Conservation (phyloP, 1,140 invertebrate species). For the Brachionus plicatilis region DNA sequence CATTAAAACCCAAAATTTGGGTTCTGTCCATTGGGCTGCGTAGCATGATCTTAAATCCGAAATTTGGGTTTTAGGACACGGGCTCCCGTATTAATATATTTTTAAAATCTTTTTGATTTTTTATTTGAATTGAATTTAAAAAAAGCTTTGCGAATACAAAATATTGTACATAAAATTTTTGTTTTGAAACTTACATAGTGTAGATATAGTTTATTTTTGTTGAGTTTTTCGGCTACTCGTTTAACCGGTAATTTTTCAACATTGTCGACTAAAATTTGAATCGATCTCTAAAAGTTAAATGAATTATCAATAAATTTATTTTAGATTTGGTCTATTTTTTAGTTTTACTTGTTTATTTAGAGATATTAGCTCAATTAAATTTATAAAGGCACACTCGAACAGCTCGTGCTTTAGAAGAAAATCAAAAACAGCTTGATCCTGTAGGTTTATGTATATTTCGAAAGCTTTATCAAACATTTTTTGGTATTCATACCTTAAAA, state of each 20-base stretch:
- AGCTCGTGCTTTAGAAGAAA: slow-evolving; percentile 77
- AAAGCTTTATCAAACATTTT: slow-evolving; percentile 36
- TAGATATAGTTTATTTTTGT: slow-evolving; percentile 12
- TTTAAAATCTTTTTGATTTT: no score
- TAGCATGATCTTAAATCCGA: no score
- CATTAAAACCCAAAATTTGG: no score
- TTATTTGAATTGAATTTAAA: no score
- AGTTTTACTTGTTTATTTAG: slow-evolving; percentile 68
- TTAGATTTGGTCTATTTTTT: background rate
- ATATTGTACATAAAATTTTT: no score
- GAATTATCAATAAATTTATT: no score
- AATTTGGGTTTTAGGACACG: no score
- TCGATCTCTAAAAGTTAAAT: slow-evolving; percentile 57
- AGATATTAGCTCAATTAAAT: slow-evolving; percentile 77
- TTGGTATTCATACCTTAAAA: slow-evolving; percentile 24
- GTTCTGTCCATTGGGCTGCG: no score
- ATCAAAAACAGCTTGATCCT: slow-evolving; percentile 75
- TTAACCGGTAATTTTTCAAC: slow-evolving; percentile 67
- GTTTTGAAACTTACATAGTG: background rate
- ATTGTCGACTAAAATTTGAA: slow-evolving; percentile 75
- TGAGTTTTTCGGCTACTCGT: slow-evolving; percentile 34
- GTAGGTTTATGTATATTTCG: slow-evolving; percentile 60
- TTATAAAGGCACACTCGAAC: slow-evolving; percentile 73
- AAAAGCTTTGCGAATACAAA: no score
- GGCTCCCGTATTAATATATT: no score